A percentile compares a stretch with the other conserved stretches of the same genome.
These are phyloP conservation scores for Cistogaster globosa DNA, from an alignment of 2,888 invertebrate species.

Conservation along the genomic window DNA sequence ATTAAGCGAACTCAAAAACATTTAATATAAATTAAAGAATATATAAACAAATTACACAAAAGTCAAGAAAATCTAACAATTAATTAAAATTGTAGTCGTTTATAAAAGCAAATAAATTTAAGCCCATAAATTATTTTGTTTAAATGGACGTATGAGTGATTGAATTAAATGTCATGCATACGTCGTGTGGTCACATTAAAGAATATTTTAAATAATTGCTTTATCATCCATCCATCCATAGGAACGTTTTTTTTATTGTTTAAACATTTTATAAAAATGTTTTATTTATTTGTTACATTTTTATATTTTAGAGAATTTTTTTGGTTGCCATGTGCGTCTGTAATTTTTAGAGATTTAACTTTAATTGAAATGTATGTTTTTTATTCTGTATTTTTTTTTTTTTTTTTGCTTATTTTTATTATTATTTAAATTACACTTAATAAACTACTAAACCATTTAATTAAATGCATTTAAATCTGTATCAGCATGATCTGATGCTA, in stretches of 20 bases:
- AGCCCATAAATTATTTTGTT: conserved; percentile 9
- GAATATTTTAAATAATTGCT: conserved; percentile 15
- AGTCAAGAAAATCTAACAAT: background rate
- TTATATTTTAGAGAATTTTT: background rate
- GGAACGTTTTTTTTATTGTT: background rate
- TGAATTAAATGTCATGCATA: conserved; percentile 60
- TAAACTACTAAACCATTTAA: conserved; percentile 68
- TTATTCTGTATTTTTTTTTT: background rate
- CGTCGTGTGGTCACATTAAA: conserved; percentile 17
- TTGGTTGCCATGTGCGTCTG: conserved; percentile 14
- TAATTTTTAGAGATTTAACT: conserved; percentile 3
- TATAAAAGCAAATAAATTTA: background rate
- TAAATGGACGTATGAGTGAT: conserved; percentile 45
- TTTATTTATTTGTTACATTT: conserved; percentile 6
- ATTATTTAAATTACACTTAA: conserved; percentile 70
- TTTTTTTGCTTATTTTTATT: conserved; percentile 30
- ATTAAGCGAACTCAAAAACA: background rate
- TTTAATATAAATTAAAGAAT: background rate
- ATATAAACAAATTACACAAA: background rate
- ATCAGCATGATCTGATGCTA: conserved; percentile 27
- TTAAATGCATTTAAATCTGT: conserved; percentile 59
- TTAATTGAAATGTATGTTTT: conserved; percentile 64
- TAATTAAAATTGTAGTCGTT: background rate
- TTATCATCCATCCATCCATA: background rate
- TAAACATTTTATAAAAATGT: background rate